Evolutionary conservation across 2,797 vertebrate species (phyloP), one percentile per base, ranked within the genome.

Genomic region (Chloroceryle inda): DNA sequence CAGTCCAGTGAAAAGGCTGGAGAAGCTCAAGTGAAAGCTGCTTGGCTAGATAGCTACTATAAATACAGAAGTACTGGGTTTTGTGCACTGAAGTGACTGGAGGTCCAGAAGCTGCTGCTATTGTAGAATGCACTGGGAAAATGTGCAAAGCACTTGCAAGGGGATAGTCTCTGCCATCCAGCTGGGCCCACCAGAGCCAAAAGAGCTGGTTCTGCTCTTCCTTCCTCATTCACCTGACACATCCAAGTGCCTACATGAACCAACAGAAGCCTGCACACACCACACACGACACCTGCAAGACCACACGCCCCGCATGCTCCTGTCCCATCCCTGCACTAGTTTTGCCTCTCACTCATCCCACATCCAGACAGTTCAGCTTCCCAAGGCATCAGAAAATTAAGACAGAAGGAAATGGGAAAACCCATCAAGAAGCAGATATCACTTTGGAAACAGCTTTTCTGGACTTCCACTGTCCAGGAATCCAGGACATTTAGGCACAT

Each of bases 161-260:
- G 21, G 37, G 5, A 68, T 8, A 52, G 23, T 58, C 27, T 52
- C 19, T 33, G 45, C 44, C 37, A 63, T 10, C 11, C 5, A 1
- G 4, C 13, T 40, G 56, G 38, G 44, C 44, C 56, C 33, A 31
- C 44, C 50, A 40, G 21, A 3, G 4, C 55, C 56, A 40, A 35
- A 58, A 79, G 19, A 22, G 29, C 31, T 4, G 3, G 33, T n/a
- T 24, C 62, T 63, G 37, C n/a, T 74, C 49, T 55, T 87, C 66
- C n/a, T 74, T 79, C 29, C 29, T 18, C 11, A 8, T n/a, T 62
- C 24, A 20, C 44, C 38, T 62, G 3, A 0, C 49, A 16, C 31
- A 44, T 5, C 5, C 11, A 19, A 1, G 2, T 26, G 7, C 33
- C 45, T 21, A 21, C 27, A 23, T 0, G 1, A 37, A 49, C n/a